Base-by-base conservation (phyloP, 2,113 vertebrate species). In the Recurvirostra avosetta region DNA sequence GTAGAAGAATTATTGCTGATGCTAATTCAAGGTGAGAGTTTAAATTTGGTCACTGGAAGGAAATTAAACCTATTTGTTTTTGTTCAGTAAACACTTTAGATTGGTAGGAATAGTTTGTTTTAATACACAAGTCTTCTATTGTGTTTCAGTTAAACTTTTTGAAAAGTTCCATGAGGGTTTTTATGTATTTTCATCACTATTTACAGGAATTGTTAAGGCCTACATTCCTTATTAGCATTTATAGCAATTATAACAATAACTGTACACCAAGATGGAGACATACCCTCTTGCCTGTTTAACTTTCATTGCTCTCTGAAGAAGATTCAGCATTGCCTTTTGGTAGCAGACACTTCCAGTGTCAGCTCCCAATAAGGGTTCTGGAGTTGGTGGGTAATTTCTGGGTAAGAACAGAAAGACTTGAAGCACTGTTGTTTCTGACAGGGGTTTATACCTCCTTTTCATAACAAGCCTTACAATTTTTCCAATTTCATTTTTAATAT, bases 1-100 rank as follows among this genome's bases (percentile, higher is more conserved):
- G 67, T 84, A 84, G 83, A 80, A 97, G 59, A 97, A 95, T 94
- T 97, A 95, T 92, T 96, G 43, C 58, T 96, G 43, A 25, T 86
- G 47, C 20, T 92, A 90, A 94, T 96, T 97, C 87, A 97, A 98
- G 94, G 96, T 97, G 96, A 96, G 90, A 49, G 53, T 92, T 97
- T 97, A 88, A 95, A 90, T 92, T 96, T 97, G 92, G 75, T 87
- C 91, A 76, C 92, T 97, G 92, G 78, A 91, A 94, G 59, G 80
- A 97, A 97, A 95, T 84, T 41, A 86, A 89, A 91, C 68, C 49
- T 92, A 68, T 91, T 94, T 86, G 38, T 8, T 87, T 96, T 79
- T 94, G 29, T 20, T 96, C 97, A 90, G 65, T 50, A 96, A 92
- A 89, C 47, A 83, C 55, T 85, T 93, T 65, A 66, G 63, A 94